Evolutionary conservation across 1,140 invertebrate genomes (phyloP).

Genomic region (Calliopsis andreniformis): DNA sequence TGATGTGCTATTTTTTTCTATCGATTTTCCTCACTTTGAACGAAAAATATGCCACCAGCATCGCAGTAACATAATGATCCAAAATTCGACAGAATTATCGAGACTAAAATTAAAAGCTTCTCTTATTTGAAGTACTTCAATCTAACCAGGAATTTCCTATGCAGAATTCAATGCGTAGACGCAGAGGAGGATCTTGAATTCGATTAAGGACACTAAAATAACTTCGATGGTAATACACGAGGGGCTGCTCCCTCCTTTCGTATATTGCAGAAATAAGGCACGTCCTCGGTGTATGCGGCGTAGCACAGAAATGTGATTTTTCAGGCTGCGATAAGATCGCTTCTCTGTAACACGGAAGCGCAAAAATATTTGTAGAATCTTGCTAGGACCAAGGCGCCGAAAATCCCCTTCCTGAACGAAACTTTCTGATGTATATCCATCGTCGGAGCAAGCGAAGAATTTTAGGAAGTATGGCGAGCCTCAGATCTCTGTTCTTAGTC

Average conservation of each 20-base stretch:
- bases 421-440: neutral
- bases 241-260: neutral
- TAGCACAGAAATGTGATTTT: slow-evolving; percentile 28
- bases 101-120: no score
- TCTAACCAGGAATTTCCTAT: no score
- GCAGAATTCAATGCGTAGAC: neutral
- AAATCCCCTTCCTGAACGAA: neutral
- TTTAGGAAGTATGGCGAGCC: no score
- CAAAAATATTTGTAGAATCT: slow-evolving; percentile 30
- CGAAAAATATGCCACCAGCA: no score
- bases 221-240: slow-evolving; percentile 14
- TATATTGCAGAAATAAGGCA: neutral
- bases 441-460: neutral
- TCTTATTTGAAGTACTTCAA: no score
- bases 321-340: slow-evolving; percentile 14
- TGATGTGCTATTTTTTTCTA: no score
- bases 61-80: no score
- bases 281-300: no score
- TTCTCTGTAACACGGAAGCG: neutral
- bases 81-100: no score
- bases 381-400: neutral
- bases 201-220: neutral
- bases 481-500: no score
- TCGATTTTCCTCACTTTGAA: no score
- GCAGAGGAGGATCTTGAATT: neutral